These are phyloP conservation scores for Struthio camelus DNA, from an alignment of 2,113 vertebrate genomes.

Conservation along the genomic window DNA sequence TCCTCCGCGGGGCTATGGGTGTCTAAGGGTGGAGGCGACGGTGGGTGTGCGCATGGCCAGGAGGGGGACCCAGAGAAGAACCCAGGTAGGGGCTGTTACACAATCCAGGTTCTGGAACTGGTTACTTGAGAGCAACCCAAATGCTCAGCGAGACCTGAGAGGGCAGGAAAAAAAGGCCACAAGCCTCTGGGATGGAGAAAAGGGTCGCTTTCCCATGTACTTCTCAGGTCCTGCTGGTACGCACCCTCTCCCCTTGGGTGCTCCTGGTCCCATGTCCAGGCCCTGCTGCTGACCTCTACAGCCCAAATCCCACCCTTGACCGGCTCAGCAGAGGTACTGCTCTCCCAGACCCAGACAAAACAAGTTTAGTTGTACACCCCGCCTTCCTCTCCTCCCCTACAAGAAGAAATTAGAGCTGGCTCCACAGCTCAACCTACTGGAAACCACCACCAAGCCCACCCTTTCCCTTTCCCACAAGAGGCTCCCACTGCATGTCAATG, in stretches of 20 bases:
- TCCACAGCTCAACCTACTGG: not conserved
- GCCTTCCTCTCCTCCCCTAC: not conserved
- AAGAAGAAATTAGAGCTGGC: not conserved
- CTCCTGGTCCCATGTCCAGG: not conserved
- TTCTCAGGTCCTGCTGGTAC: not conserved
- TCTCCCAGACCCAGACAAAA: not conserved
- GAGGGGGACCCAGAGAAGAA: not conserved
- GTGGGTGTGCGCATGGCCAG: not conserved
- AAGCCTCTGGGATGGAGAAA: not conserved
- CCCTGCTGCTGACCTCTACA: not conserved
- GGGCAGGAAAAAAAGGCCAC: not conserved
- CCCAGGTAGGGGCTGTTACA: not conserved
- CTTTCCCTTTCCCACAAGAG: not conserved
- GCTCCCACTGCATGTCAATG: not conserved
- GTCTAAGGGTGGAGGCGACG: not conserved
- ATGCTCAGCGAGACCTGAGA: not conserved
- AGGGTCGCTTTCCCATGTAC: not conserved
- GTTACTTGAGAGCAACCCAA: too few species aligned
- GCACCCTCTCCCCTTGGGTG: not conserved
- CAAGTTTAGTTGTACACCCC: too few species aligned
- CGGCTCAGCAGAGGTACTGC: not conserved
- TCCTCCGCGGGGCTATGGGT: not conserved
- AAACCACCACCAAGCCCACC: not conserved
- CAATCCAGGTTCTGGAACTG: fast-evolving
- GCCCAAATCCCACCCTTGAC: not conserved